Evolutionary conservation across 2,797 vertebrate genomes (phyloP).

Genomic region (Rousettus madagascariensis): DNA sequence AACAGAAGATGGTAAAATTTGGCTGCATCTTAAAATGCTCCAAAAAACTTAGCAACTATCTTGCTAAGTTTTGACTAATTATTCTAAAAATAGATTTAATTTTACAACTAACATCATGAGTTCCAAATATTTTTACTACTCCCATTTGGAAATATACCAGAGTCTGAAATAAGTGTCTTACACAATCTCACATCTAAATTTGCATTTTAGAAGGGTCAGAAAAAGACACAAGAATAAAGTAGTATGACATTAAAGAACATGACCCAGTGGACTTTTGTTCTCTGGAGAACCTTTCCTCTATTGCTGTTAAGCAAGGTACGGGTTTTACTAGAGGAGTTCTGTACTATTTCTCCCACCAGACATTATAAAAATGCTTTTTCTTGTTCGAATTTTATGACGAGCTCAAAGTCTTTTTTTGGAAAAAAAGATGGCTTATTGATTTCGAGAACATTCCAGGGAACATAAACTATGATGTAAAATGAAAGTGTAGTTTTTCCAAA

Average conservation of each 20-base stretch:
- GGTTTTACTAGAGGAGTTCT: background rate
- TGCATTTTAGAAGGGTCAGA: background rate
- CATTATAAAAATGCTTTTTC: background rate
- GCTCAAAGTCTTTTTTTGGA: background rate
- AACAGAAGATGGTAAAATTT: conserved; percentile 1
- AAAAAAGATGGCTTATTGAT: background rate
- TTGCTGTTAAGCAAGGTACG: background rate
- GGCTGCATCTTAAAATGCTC: conserved; percentile 39
- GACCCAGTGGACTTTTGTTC: background rate
- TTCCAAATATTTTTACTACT: background rate
- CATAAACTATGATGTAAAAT: background rate
- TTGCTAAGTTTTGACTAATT: conserved; percentile 33
- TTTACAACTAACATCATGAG: background rate
- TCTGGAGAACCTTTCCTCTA: background rate
- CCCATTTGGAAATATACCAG: background rate
- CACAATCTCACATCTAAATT: background rate
- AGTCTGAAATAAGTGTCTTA: background rate
- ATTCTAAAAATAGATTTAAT: conserved; percentile 31
- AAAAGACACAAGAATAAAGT: background rate
- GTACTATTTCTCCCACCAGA: background rate
- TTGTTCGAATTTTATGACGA: background rate
- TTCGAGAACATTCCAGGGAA: background rate
- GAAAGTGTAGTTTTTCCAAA: background rate
- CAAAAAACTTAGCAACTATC: background rate
- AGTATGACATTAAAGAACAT: background rate